Base-by-base conservation (phyloP, 2,797 vertebrate genomes). In the Anabas testudineus region DNA sequence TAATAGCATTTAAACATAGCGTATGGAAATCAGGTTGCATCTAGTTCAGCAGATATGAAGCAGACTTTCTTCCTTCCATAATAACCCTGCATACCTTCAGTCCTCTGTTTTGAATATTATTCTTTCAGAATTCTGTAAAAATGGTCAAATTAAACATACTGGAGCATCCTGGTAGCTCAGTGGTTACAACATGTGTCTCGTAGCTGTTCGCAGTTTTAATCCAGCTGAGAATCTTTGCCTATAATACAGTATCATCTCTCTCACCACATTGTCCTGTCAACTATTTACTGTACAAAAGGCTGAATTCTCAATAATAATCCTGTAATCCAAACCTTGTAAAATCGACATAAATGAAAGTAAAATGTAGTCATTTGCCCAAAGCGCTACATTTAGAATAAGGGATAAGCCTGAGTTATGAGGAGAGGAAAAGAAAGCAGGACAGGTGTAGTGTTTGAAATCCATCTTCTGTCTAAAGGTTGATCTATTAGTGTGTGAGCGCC, bases 401-500 rank as follows among this genome's bases (percentile, higher is more conserved):
- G 66, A 71, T 49, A 58, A 62, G 37, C 48, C 37, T 80, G 71
- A 81, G 61, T 30, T 64, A 13, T 47, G 56, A 63, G 58, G 59
- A 59, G 71, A 73, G 59, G 19, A 42, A 77, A 71, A 76, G 80
- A 81, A 81, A 87, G 76, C 83, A 77, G 81, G 71, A 83, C 83
- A 87, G 70, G 66, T 80, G 72, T 57, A 74, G 88, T 79, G 64
- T 88, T 85, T 82, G 73, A 87, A 86, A 67, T 87, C 74, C 74
- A 71, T 70, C 53, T 71, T 66, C 48, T 82, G 86, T 83, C 67
- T 61, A 74, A 84, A 72, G 60, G 56, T 48, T 21, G 49, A 70
- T 67, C 30, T n/a, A 37, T 37, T 63, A 36, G 63, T 77, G 72
- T 45, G 58, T 48, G 53, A 39, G 61, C 2, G 56, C 88, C 85